Conservation (phyloP, 1,140 invertebrate species). For the Neodiprion virginianus region DNA sequence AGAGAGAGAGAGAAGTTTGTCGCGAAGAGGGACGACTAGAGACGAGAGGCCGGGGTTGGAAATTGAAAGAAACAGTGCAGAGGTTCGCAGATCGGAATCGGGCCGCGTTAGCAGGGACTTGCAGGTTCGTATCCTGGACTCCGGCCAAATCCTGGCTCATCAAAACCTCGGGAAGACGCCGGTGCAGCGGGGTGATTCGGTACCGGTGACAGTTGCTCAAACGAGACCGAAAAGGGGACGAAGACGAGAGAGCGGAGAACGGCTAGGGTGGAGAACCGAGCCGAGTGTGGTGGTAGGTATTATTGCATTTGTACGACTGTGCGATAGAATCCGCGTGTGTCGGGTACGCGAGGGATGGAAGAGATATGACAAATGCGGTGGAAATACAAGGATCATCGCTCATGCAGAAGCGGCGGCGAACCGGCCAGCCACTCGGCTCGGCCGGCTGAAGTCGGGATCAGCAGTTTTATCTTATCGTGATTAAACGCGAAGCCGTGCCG, state of each 20-base stretch:
- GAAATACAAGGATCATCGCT: slow-evolving; percentile 11
- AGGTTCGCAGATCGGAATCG: too few relatives aligned
- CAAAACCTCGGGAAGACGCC: slow-evolving; percentile 4
- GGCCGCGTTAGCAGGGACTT: too few relatives aligned
- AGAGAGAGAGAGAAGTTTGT: background rate
- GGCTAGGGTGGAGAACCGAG: background rate
- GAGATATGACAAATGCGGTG: slow-evolving; percentile 9
- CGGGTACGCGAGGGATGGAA: background rate
- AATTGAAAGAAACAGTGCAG: background rate
- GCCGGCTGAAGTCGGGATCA: slow-evolving; percentile 4
- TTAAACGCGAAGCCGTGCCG: slow-evolving; percentile 8
- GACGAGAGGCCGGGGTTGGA: background rate
- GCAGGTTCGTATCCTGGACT: background rate
- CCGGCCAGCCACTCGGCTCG: background rate
- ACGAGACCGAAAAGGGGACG: background rate
- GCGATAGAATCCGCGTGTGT: background rate
- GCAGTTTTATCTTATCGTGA: slow-evolving; percentile 10
- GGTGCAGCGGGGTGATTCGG: background rate
- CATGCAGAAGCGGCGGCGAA: background rate
- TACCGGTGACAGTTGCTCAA: background rate
- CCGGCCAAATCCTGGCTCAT: slow-evolving; percentile 10
- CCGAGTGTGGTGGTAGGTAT: too few relatives aligned
- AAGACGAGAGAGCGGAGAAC: background rate
- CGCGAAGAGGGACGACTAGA: background rate
- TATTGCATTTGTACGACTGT: background rate